These are phyloP conservation scores for Rynchops niger DNA, from an alignment of 2,113 vertebrate species.

Conservation along the genomic window DNA sequence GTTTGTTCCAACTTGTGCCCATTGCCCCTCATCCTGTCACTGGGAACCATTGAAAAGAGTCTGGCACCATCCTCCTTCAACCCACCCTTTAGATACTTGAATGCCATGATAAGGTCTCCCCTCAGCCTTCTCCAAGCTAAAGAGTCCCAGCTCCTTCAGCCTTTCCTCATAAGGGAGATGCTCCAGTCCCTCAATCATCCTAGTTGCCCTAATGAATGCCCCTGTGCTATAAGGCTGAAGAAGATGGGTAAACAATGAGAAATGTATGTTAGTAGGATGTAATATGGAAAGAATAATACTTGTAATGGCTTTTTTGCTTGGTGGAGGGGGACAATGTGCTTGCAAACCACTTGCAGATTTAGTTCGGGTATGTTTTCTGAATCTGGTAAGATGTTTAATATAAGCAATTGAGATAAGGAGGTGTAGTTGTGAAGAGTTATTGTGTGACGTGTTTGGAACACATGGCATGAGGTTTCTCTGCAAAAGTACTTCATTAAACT, in stretches of 20 bases:
- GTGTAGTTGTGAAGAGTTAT: neutral
- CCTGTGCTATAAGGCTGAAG: neutral
- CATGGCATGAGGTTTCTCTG: fast-evolving
- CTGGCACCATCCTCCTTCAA: no score
- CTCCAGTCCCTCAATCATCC: no score
- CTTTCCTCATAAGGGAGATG: no score
- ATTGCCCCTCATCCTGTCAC: no score
- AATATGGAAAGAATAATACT: neutral
- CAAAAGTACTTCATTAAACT: neutral
- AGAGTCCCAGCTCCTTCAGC: no score
- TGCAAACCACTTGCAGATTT: neutral
- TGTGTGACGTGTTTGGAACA: neutral
- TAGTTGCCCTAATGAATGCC: no score
- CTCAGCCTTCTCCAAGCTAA: no score
- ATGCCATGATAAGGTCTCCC: no score
- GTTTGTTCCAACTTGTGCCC: no score
- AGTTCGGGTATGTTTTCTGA: neutral
- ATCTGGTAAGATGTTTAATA: neutral
- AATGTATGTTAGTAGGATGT: neutral
- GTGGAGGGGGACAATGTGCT: neutral
- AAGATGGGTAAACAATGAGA: neutral
- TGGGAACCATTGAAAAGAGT: no score
- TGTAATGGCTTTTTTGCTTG: neutral
- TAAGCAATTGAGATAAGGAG: neutral
- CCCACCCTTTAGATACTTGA: no score